Conservation (phyloP, 1,140 invertebrate genomes). For the Caerostris extrusa region DNA sequence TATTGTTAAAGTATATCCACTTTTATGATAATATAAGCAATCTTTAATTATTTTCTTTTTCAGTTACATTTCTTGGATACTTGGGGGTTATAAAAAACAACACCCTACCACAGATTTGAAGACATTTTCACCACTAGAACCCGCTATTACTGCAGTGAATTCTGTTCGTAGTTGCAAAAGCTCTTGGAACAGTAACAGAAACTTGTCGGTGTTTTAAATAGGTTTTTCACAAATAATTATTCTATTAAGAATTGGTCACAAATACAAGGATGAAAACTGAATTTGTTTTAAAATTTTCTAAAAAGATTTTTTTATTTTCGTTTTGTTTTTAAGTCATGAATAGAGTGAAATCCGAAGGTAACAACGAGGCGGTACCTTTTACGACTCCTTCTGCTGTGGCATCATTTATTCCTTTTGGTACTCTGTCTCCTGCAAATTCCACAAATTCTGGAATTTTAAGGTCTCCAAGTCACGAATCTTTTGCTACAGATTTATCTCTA, state of each 20-base stretch:
- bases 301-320: neutral
- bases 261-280: neutral
- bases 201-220: neutral
- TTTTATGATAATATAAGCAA: too few relatives aligned
- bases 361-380: constrained; percentile 19
- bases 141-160: too few relatives aligned
- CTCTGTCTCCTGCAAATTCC: constrained; percentile 55
- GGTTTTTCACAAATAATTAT: neutral
- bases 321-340: constrained; percentile 36
- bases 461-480: constrained; percentile 90
- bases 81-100: too few relatives aligned
- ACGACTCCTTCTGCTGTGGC: constrained; percentile 16
- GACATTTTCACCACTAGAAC: too few relatives aligned
- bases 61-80: too few relatives aligned
- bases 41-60: too few relatives aligned
- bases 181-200: neutral
- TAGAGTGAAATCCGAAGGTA: constrained; percentile 41
- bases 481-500: constrained; percentile 90
- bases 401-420: constrained; percentile 14
- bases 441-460: constrained; percentile 81
- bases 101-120: too few relatives aligned
- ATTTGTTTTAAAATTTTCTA: neutral
- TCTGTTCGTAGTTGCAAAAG: too few relatives aligned
- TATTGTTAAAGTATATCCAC: too few relatives aligned
- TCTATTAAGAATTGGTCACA: neutral